A percentile compares a stretch with the other conserved stretches of the same genome.
Evolutionary conservation across 2,888 invertebrate species (phyloP).

Genomic region (Molorchus minor): DNA sequence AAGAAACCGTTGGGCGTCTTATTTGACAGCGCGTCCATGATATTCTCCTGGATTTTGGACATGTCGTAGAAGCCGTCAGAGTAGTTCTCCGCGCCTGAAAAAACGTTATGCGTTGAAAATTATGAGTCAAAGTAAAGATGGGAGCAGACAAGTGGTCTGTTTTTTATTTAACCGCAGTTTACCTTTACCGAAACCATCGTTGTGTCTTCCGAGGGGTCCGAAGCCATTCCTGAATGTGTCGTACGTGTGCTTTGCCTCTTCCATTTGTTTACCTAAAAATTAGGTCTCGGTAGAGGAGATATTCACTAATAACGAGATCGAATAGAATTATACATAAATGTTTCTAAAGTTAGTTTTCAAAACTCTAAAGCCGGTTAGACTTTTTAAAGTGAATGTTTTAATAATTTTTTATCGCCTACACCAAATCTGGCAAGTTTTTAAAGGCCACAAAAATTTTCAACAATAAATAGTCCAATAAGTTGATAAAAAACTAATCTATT

Average conservation of each 20-base stretch:
- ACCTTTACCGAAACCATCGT: conserved; percentile 45
- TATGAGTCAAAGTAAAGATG: no score
- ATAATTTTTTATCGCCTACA: no score
- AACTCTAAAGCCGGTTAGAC: no score
- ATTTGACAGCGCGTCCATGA: conserved; percentile 53
- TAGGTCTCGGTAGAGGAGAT: no score
- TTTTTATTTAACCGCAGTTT: not conserved
- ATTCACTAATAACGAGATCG: no score
- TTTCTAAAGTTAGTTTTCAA: no score
- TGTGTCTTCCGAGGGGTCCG: conserved; percentile 33
- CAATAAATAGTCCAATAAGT: no score
- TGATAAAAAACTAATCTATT: no score
- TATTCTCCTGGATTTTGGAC: conserved; percentile 48
- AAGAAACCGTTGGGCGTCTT: conserved; percentile 48
- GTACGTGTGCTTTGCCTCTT: conserved; percentile 24
- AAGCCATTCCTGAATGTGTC: conserved; percentile 31
- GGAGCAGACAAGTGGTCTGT: not conserved
- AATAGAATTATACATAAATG: no score
- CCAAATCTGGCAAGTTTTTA: no score
- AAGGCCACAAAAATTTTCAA: no score
- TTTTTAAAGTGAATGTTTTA: no score
- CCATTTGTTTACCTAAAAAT: conserved; percentile 38
- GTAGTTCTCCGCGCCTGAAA: conserved; percentile 36
- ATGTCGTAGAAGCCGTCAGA: conserved; percentile 45
- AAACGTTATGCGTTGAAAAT: not conserved